These are phyloP conservation scores for Pectinophora gossypiella DNA, from an alignment of 1,140 invertebrate species.

Conservation along the genomic window DNA sequence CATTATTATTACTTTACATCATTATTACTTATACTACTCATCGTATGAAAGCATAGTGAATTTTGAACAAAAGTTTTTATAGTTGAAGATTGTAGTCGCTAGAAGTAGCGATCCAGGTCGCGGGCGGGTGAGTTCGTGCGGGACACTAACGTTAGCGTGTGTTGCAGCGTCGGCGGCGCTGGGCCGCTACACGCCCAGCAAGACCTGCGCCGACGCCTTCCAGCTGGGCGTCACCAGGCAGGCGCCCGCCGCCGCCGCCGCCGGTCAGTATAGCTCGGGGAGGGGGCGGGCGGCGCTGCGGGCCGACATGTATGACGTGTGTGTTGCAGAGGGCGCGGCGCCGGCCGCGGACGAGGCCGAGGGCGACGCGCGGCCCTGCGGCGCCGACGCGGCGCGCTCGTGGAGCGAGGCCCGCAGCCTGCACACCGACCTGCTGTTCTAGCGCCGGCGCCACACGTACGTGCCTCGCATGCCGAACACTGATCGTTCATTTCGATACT, in stretches of 20 bases:
- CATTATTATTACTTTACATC: no score
- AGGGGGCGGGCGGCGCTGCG: conserved; percentile 3
- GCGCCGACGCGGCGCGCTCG: conserved; percentile 38
- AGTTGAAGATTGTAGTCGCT: no score
- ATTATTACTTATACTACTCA: no score
- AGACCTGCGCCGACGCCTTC: conserved; percentile 54
- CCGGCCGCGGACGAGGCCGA: conserved; percentile 10
- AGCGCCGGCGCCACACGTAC: conserved; percentile 3
- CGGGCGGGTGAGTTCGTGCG: no score
- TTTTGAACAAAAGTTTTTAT: no score
- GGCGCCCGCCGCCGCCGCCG: conserved; percentile 3
- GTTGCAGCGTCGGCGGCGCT: conserved; percentile 51
- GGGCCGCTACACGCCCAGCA: conserved; percentile 64
- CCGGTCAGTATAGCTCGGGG: conserved; percentile 5
- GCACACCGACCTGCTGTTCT: conserved; percentile 55
- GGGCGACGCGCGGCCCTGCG: conserved; percentile 42
- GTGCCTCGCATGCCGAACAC: background rate
- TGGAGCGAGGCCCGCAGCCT: conserved; percentile 49
- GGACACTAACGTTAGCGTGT: background rate
- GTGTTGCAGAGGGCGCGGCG: background rate
- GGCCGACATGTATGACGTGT: background rate
- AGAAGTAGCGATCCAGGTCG: no score
- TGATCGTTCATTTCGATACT: no score
- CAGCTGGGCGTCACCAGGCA: conserved; percentile 54
- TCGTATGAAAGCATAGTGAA: no score